A percentile compares a stretch with the other conserved stretches of the same genome.
Conservation (phyloP, 2,113 vertebrate genomes). For the Scomber colias region DNA sequence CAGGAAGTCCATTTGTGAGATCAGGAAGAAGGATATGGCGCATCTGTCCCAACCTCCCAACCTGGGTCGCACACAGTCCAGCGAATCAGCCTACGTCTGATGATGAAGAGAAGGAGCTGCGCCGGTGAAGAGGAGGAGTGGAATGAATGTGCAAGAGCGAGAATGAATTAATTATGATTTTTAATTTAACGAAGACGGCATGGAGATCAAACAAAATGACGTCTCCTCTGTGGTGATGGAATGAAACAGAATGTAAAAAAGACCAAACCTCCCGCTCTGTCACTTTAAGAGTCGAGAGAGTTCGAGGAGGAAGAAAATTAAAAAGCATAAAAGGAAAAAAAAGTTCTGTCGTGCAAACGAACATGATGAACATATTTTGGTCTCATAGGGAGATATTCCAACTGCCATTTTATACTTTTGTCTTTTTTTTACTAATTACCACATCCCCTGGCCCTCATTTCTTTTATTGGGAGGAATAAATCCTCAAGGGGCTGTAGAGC, state of each 20-base stretch:
- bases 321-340: conserved; percentile 33
- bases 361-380: conserved; percentile 44
- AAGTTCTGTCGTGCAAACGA: conserved; percentile 16
- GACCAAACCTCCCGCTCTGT: conserved; percentile 38
- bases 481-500: conserved; percentile 31
- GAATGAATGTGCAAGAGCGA: conserved; percentile 55
- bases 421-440: conserved; percentile 58
- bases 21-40: conserved; percentile 86
- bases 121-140: conserved; percentile 22
- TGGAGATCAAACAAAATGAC: conserved; percentile 26
- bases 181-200: conserved; percentile 50
- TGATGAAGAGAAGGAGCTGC: conserved; percentile 6
- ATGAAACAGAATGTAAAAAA: conserved; percentile 67
- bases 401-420: conserved; percentile 74
- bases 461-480: conserved; percentile 42
- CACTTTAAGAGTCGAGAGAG: conserved; percentile 16
- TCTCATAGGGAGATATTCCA: conserved; percentile 45
- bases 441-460: conserved; percentile 36
- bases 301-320: conserved; percentile 27
- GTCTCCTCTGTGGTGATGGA: conserved; percentile 43
- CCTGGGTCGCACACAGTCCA: conserved; percentile 90
- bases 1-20: conserved; percentile 87
- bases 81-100: conserved; percentile 91
- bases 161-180: conserved; percentile 53
- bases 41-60: conserved; percentile 85